Evolutionary conservation across 1,140 invertebrate species (phyloP).

Genomic region (Lasaia peninsularis): DNA sequence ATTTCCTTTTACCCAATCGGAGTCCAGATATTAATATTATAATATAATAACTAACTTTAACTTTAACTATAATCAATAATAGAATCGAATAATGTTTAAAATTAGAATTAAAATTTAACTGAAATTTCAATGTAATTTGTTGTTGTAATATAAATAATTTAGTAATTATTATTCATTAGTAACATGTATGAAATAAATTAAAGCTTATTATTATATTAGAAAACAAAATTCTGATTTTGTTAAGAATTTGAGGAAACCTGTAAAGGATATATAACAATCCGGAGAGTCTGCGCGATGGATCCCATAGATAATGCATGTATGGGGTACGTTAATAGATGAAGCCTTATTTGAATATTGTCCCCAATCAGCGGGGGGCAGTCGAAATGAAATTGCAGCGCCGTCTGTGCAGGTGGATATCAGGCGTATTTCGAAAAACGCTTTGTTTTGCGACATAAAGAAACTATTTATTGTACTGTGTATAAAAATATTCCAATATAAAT

Average conservation of each 20-base stretch:
- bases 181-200: too few relatives aligned
- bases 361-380: slow-evolving; percentile 61
- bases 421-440: neutral
- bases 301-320: slow-evolving; percentile 67
- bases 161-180: too few relatives aligned
- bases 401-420: slow-evolving; percentile 46
- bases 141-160: too few relatives aligned
- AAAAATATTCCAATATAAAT: too few relatives aligned
- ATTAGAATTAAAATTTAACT: too few relatives aligned
- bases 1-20: too few relatives aligned
- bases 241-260: slow-evolving; percentile 12
- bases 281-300: slow-evolving; percentile 55
- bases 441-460: neutral
- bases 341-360: slow-evolving; percentile 75
- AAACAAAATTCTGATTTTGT: neutral
- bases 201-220: neutral
- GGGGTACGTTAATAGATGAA: slow-evolving; percentile 69
- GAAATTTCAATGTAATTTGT: too few relatives aligned
- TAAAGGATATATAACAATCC: slow-evolving; percentile 26
- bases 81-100: too few relatives aligned
- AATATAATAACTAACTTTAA: too few relatives aligned
- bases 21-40: too few relatives aligned
- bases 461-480: neutral
- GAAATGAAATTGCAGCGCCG: slow-evolving; percentile 65
- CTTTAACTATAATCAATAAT: neutral